phyloP scores from a whole-genome alignment of 2,113 vertebrate species.

The Sinocyclocheilus anophthalmus region DNA sequence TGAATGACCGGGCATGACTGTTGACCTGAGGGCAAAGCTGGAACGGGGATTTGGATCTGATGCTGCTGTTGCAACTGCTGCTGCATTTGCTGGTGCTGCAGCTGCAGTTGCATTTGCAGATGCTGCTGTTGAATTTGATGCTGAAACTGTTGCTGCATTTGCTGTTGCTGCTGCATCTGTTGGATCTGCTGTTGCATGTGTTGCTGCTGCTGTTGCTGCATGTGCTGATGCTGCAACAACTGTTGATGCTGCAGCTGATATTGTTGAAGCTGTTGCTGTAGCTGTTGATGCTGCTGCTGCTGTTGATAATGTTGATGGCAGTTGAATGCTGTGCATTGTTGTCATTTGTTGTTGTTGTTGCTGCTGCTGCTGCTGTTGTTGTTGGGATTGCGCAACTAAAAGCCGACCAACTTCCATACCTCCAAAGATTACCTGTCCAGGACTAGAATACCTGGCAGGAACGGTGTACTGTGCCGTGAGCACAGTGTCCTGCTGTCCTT shows the following conservation, averaged over 20 bases:
- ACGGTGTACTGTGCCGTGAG: constrained; percentile 78
- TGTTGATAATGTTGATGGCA: constrained; percentile 65
- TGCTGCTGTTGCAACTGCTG: constrained; percentile 54
- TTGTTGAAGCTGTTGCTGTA: constrained; percentile 53
- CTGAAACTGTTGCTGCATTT: constrained; percentile 55
- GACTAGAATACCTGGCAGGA: constrained; percentile 82
- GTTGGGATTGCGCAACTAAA: constrained; percentile 72
- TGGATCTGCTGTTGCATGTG: constrained; percentile 66
- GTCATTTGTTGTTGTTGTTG: constrained; percentile 36
- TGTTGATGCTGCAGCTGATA: constrained; percentile 55
- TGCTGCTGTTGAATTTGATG: constrained; percentile 56
- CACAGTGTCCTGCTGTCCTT: constrained; percentile 72
- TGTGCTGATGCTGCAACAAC: constrained; percentile 57
- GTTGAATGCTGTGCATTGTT: constrained; percentile 53
- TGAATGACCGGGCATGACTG: constrained; percentile 71
- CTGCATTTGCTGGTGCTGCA: constrained; percentile 56
- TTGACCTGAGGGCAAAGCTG: constrained; percentile 67
- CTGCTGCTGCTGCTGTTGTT: constrained; percentile 64
- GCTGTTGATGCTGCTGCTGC: constrained; percentile 50
- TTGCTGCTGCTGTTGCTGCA: constrained; percentile 65
- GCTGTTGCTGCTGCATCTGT: constrained; percentile 69
- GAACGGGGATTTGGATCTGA: constrained; percentile 69
- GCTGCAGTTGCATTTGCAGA: constrained; percentile 47
- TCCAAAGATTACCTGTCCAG: constrained; percentile 88
- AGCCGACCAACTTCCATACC: constrained; percentile 81